phyloP scores from a whole-genome alignment of 2,888 invertebrate species.

The Drosophila conformis region DNA sequence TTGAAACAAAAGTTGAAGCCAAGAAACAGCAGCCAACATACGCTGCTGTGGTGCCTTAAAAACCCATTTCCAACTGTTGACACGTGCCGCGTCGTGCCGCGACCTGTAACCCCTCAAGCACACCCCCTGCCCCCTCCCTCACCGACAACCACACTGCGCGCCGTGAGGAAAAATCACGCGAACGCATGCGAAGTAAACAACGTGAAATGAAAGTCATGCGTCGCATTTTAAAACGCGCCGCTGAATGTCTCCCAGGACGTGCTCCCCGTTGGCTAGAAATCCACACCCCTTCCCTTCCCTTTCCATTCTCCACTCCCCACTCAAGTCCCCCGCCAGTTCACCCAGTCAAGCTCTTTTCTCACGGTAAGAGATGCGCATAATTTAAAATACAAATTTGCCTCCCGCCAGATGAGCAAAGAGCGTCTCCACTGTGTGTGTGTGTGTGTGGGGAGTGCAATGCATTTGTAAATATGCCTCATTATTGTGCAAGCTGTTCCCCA shows the following conservation, averaged over 20 bases:
- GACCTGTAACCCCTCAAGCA: constrained; percentile 33
- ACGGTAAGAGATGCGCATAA: constrained; percentile 71
- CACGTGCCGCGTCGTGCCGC: constrained; percentile 71
- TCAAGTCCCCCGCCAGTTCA: not conserved
- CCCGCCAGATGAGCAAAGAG: constrained; percentile 23
- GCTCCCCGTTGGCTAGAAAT: constrained; percentile 15
- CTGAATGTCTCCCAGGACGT: constrained; percentile 53
- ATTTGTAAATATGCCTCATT: constrained; percentile 76
- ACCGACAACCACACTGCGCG: not conserved
- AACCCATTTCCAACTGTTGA: constrained; percentile 79
- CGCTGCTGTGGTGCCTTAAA: constrained; percentile 74
- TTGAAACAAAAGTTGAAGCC: constrained; percentile 76
- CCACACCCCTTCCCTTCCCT: not conserved
- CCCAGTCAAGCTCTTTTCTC: constrained; percentile 2
- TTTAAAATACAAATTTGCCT: constrained; percentile 75
- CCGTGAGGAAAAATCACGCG: constrained; percentile 71
- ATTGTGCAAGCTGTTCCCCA: constrained; percentile 48
- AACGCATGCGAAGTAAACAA: constrained; percentile 77
- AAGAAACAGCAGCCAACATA: constrained; percentile 74
- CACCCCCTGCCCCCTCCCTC: not conserved
- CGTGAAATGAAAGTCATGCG: constrained; percentile 79
- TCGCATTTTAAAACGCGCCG: constrained; percentile 72
- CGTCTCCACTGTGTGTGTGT: not conserved
- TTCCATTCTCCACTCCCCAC: not conserved
- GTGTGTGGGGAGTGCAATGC: constrained; percentile 43